A percentile compares a stretch with the other conserved stretches of the same genome.
Evolutionary conservation across 1,140 invertebrate species (phyloP).

Genomic region (Pissodes strobi): DNA sequence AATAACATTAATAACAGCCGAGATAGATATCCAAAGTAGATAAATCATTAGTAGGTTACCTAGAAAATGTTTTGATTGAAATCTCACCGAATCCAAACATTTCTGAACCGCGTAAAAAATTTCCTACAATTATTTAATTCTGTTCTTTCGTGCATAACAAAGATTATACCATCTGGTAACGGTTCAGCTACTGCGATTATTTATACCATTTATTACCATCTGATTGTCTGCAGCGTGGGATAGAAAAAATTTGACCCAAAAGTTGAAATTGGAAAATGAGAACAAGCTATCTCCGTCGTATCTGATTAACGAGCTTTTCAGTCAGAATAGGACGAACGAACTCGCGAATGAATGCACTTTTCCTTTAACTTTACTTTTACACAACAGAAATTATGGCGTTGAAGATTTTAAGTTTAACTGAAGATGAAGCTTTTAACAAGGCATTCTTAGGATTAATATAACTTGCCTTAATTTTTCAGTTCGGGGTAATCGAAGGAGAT

Average conservation of each 20-base stretch:
- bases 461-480: too few species aligned
- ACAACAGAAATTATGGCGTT: too few species aligned
- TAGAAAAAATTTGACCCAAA: constrained; percentile 1
- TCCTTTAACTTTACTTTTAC: too few species aligned
- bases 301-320: too few species aligned
- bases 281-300: too few species aligned
- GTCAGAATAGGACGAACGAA: too few species aligned
- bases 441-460: too few species aligned
- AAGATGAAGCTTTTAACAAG: too few species aligned
- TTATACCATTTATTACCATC: constrained; percentile 12
- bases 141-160: constrained; percentile 15
- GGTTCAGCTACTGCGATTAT: constrained; percentile 15
- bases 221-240: constrained; percentile 8
- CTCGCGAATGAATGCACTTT: too few species aligned
- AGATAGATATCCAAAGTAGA: constrained; percentile 6
- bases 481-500: too few species aligned
- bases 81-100: constrained; percentile 12
- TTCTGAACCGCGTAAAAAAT: constrained; percentile 5
- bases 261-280: constrained; percentile 2
- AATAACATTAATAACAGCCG: constrained; percentile 1
- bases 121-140: constrained; percentile 12
- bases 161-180: constrained; percentile 12
- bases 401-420: too few species aligned
- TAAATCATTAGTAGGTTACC: constrained; percentile 14
- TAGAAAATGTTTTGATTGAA: not conserved